Evolutionary conservation across 2,113 vertebrate genomes (phyloP).

Genomic region (Egretta garzetta): DNA sequence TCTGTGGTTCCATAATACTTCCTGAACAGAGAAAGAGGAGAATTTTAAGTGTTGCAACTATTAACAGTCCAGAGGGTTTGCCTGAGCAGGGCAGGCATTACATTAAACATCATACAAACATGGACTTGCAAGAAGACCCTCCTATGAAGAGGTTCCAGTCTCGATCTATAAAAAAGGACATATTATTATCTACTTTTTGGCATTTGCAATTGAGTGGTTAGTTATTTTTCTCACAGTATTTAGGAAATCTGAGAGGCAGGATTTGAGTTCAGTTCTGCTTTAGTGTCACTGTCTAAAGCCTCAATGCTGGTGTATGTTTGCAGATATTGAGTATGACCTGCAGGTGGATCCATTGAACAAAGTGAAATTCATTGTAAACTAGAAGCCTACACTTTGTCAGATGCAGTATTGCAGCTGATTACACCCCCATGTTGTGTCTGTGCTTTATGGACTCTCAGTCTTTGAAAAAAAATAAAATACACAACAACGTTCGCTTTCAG

Average conservation of each 20-base stretch:
- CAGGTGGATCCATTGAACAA: not conserved
- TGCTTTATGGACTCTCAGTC: not conserved
- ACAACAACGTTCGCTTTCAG: not conserved
- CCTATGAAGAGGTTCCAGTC: not conserved
- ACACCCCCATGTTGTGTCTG: not conserved
- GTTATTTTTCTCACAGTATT: not conserved
- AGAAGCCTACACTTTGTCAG: not conserved
- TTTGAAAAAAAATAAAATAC: not conserved
- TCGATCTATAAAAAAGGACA: not conserved
- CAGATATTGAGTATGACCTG: not conserved
- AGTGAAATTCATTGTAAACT: not conserved
- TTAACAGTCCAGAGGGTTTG: not conserved
- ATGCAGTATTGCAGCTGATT: not conserved
- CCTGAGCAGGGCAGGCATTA: not conserved
- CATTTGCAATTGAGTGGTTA: not conserved
- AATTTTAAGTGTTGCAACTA: not conserved
- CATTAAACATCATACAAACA: not conserved
- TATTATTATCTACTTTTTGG: not conserved
- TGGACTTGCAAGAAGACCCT: not conserved
- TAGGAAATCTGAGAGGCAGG: not conserved
- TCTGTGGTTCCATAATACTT: not conserved
- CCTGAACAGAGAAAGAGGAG: not conserved
- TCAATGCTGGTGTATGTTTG: not conserved
- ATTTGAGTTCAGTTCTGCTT: not conserved
- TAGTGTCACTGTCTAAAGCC: not conserved